phyloP scores from a whole-genome alignment of 1,140 invertebrate genomes.

The Trichomalopsis sarcophagae region DNA sequence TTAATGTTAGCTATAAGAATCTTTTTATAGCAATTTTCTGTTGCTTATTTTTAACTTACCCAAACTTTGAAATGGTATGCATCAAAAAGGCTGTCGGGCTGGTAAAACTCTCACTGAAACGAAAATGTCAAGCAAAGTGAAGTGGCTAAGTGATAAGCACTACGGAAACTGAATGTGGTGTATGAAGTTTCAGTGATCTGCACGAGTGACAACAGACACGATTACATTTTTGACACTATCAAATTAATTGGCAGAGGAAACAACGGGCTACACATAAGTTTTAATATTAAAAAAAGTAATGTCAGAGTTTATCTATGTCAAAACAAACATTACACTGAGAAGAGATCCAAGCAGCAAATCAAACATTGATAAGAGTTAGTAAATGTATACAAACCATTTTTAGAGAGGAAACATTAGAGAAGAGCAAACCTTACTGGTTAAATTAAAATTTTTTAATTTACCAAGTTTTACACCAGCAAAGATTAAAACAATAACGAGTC shows the following conservation, averaged over 20 bases:
- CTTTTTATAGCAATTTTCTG: slow-evolving; percentile 52
- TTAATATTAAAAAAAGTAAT: background rate
- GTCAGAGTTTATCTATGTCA: background rate
- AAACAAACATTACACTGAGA: background rate
- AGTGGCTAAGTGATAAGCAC: slow-evolving; percentile 66
- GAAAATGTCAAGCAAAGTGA: slow-evolving; percentile 75
- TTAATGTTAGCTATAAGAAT: slow-evolving; percentile 63
- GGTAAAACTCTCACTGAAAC: slow-evolving; percentile 82
- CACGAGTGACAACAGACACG: slow-evolving; percentile 34
- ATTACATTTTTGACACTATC: slow-evolving; percentile 19
- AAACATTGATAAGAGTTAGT: slow-evolving; percentile 18
- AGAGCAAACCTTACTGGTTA: background rate
- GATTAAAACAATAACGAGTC: background rate
- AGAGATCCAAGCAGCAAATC: background rate
- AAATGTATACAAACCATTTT: background rate
- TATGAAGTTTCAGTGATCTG: slow-evolving; percentile 19
- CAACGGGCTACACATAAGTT: background rate
- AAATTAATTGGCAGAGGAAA: slow-evolving; percentile 42
- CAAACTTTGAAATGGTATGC: slow-evolving; percentile 83
- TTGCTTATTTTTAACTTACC: slow-evolving; percentile 78
- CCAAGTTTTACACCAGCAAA: background rate
- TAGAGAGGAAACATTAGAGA: slow-evolving; percentile 15
- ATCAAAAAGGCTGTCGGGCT: slow-evolving; percentile 82
- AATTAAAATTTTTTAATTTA: background rate
- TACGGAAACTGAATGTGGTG: slow-evolving; percentile 59